These are phyloP conservation scores for Lepidothrix coronata DNA, from an alignment of 2,113 vertebrate genomes.

Conservation along the genomic window DNA sequence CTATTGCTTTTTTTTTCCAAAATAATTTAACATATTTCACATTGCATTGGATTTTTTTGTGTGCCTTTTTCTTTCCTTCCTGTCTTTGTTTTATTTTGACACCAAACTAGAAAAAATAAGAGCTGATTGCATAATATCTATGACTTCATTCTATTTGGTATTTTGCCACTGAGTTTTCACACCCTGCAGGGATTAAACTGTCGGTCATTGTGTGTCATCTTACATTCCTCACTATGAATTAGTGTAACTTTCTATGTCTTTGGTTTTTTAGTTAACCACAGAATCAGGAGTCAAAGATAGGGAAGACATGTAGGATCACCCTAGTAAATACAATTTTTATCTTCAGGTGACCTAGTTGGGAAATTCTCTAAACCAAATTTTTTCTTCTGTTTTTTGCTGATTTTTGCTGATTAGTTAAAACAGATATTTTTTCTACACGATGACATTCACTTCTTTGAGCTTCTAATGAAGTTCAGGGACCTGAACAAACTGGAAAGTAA, in stretches of 20 bases:
- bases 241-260: not conserved
- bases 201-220: not conserved
- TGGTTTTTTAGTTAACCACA: not conserved
- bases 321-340: not conserved
- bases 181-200: not conserved
- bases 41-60: not conserved
- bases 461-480: not conserved
- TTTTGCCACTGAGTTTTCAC: not conserved
- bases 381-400: not conserved
- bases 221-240: not conserved
- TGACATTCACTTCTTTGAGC: not conserved
- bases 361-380: not conserved
- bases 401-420: not conserved
- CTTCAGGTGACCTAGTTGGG: not conserved
- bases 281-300: not conserved
- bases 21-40: not conserved
- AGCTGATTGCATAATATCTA: not conserved
- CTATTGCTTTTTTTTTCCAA: not conserved
- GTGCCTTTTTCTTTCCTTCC: not conserved
- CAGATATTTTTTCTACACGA: not conserved
- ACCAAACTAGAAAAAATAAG: not conserved
- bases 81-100: not conserved
- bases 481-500: not conserved
- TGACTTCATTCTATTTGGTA: slow-evolving; percentile 1
- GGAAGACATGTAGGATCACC: not conserved